phyloP scores from a whole-genome alignment of 2,797 vertebrate genomes.

The Dipus sagitta region DNA sequence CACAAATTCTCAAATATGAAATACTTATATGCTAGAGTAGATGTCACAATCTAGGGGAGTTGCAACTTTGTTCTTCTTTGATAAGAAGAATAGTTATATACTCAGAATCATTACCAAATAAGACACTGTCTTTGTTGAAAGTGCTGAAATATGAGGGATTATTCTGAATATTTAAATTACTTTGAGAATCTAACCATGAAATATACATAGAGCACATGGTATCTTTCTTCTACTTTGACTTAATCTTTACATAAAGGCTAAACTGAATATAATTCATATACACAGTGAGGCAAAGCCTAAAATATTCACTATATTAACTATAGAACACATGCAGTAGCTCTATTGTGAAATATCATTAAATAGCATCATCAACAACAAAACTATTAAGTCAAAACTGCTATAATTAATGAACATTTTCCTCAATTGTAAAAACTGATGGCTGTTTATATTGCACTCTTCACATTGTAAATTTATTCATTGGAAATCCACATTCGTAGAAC shows the following conservation, averaged over 20 bases:
- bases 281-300: background rate
- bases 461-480: background rate
- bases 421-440: background rate
- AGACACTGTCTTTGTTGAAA: background rate
- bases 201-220: background rate
- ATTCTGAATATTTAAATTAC: background rate
- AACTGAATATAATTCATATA: background rate
- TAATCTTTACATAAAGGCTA: background rate
- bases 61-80: background rate
- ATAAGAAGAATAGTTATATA: background rate
- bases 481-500: background rate
- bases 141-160: background rate
- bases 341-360: conserved; percentile 2
- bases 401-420: background rate
- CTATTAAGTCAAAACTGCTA: background rate
- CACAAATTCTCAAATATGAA: conserved; percentile 7
- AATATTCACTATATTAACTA: conserved; percentile 19
- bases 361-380: background rate
- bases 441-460: background rate
- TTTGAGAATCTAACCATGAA: conserved; percentile 1
- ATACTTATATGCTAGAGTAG: background rate
- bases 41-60: background rate
- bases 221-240: background rate
- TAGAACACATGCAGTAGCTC: background rate
- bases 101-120: background rate